These are phyloP conservation scores for Acropora tenuis DNA, from an alignment of 64 coral and sea anemone species.

Conservation along the genomic window DNA sequence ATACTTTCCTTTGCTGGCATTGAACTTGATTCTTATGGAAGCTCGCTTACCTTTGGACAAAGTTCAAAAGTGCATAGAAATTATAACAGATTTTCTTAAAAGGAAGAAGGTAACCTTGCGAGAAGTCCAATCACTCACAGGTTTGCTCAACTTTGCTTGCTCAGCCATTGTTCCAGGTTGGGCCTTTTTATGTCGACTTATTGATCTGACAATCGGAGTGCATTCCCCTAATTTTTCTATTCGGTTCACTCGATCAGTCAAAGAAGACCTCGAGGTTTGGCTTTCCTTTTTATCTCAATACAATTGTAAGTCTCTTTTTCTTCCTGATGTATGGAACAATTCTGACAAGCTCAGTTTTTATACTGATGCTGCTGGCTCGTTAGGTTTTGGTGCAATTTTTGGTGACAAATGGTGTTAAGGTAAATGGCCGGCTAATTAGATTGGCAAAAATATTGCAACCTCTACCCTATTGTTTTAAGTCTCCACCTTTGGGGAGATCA, in stretches of 20 bases:
- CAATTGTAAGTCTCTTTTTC: slow-evolving; percentile 70
- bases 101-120: slow-evolving; percentile 41
- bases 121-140: slow-evolving; percentile 48
- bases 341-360: slow-evolving; percentile 47
- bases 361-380: slow-evolving; percentile 51
- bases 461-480: slow-evolving; percentile 72
- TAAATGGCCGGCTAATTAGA: slow-evolving; percentile 54
- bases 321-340: slow-evolving; percentile 44
- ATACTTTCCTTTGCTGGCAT: slow-evolving; percentile 49
- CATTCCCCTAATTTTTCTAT: slow-evolving; percentile 23
- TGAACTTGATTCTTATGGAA: slow-evolving; percentile 51
- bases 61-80: slow-evolving; percentile 1
- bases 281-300: slow-evolving; percentile 55
- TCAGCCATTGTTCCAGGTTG: slow-evolving; percentile 48
- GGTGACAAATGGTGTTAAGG: slow-evolving; percentile 66
- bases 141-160: slow-evolving; percentile 67
- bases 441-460: slow-evolving; percentile 36
- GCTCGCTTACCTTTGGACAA: slow-evolving; percentile 41
- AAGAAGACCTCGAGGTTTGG: slow-evolving; percentile 50
- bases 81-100: slow-evolving; percentile 47
- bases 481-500: slow-evolving; percentile 27
- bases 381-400: slow-evolving; percentile 68
- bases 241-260: slow-evolving; percentile 38
- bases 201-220: slow-evolving; percentile 65
- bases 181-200: slow-evolving; percentile 63